Evolutionary conservation across 53 echinoderm and acorn worm genomes (phyloP).

Genomic region (Echinometra lucunter): DNA sequence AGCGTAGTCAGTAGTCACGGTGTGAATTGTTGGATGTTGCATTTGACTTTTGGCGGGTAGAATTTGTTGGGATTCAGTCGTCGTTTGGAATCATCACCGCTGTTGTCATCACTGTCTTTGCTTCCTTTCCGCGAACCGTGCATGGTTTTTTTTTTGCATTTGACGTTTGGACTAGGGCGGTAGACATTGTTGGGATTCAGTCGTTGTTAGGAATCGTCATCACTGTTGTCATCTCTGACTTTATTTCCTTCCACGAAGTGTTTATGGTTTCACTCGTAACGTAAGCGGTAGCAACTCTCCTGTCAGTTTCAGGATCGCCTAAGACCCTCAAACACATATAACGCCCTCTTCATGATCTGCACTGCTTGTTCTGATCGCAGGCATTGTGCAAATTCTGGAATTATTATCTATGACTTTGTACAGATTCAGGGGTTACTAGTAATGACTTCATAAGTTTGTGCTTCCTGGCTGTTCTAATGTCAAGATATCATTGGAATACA

Average conservation of each 20-base stretch:
- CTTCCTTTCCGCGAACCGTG: background rate
- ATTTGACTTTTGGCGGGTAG: background rate
- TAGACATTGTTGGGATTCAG: background rate
- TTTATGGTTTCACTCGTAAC: background rate
- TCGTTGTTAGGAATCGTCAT: background rate
- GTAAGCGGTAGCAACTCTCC: background rate
- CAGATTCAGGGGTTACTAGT: background rate
- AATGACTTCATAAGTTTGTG: too few species aligned
- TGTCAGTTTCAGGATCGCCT: background rate
- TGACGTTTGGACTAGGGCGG: background rate
- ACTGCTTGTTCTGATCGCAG: background rate
- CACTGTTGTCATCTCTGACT: background rate
- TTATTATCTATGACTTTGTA: background rate
- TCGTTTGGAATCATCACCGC: background rate
- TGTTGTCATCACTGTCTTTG: background rate
- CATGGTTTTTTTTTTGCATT: conserved; percentile 8
- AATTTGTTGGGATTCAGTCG: background rate
- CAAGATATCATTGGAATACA: background rate
- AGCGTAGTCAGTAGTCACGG: background rate
- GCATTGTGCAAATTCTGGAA: background rate
- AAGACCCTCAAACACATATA: too few species aligned
- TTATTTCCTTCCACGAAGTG: background rate
- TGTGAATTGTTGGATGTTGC: background rate
- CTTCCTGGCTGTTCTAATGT: too few species aligned
- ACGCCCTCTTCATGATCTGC: background rate